Evolutionary conservation across 2,797 vertebrate genomes (phyloP).

Genomic region (Remorina albescens): DNA sequence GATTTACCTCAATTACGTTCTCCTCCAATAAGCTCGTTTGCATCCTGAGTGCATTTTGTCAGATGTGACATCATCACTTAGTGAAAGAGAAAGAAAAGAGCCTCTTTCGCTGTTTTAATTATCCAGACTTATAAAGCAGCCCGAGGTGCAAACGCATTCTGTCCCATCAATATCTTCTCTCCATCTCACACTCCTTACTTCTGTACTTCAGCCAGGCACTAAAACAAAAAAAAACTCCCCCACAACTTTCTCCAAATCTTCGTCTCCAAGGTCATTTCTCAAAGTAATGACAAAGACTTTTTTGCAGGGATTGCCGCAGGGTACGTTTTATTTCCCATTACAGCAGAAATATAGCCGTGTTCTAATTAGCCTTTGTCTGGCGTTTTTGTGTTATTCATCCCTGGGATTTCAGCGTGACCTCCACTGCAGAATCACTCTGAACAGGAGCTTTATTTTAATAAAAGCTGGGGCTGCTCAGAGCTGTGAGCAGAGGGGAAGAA

Average conservation of each 20-base stretch:
- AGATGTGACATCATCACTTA: conserved; percentile 56
- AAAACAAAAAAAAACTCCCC: conserved; percentile 16
- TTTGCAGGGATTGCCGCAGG: conserved; percentile 29
- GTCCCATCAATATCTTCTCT: conserved; percentile 4
- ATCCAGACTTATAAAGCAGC: conserved; percentile 16
- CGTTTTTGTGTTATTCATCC: conserved; percentile 55
- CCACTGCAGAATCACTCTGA: conserved; percentile 29
- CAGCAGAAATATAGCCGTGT: conserved; percentile 62
- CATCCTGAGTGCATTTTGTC: conserved; percentile 56
- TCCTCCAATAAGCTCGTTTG: conserved; percentile 50
- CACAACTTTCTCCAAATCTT: conserved; percentile 26
- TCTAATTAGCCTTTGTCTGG: conserved; percentile 75
- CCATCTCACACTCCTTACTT: conserved; percentile 15
- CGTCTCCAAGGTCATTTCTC: conserved; percentile 56
- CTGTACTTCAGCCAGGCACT: not conserved
- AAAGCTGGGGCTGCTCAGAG: conserved; percentile 33
- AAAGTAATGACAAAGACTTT: conserved; percentile 54
- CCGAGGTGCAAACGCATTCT: not conserved
- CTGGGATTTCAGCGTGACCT: conserved; percentile 19
- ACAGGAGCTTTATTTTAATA: conserved; percentile 67
- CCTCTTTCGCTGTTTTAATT: conserved; percentile 34
- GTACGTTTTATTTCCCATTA: conserved; percentile 67
- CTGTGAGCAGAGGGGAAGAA: conserved; percentile 15
- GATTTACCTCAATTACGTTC: conserved; percentile 58
- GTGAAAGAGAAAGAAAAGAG: not conserved